Evolutionary conservation across 2,797 vertebrate species (phyloP).

Genomic region (Morus bassanus): DNA sequence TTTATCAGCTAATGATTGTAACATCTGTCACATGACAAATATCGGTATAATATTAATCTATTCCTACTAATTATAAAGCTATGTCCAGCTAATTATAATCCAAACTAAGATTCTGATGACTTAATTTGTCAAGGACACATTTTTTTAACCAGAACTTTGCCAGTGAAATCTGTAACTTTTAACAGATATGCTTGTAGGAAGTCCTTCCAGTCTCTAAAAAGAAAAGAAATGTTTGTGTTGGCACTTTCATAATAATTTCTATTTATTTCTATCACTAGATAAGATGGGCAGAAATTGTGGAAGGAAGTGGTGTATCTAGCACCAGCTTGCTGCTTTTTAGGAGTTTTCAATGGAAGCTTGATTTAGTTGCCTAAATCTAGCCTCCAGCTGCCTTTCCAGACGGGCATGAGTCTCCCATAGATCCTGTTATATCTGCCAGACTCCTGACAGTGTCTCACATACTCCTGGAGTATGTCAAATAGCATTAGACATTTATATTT

Average conservation of each 20-base stretch:
- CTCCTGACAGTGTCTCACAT: not conserved
- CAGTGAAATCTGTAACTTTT: not conserved
- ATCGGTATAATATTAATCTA: not conserved
- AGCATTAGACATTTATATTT: not conserved
- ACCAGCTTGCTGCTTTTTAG: not conserved
- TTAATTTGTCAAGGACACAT: not conserved
- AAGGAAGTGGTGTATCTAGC: not conserved
- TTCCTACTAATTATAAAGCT: not conserved
- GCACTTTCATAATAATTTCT: not conserved
- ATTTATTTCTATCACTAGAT: not conserved
- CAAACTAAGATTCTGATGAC: not conserved
- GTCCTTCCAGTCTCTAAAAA: not conserved
- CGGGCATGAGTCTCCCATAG: not conserved
- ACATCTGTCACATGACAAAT: not conserved
- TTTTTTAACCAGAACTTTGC: not conserved
- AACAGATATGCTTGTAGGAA: not conserved
- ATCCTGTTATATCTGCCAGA: constrained; percentile 3
- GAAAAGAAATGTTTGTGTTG: not conserved
- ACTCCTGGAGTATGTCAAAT: constrained; percentile 4
- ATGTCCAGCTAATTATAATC: not conserved
- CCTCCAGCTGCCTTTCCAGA: constrained; percentile 40
- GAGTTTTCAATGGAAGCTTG: not conserved
- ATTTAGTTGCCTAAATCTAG: constrained; percentile 17
- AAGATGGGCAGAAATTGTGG: not conserved
- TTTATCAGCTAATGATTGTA: not conserved